Percentiles rank a stretch among this genome's conserved stretches.
Evolutionary conservation across 2,888 invertebrate genomes (phyloP).

Genomic region (Tetanocera ferruginea): DNA sequence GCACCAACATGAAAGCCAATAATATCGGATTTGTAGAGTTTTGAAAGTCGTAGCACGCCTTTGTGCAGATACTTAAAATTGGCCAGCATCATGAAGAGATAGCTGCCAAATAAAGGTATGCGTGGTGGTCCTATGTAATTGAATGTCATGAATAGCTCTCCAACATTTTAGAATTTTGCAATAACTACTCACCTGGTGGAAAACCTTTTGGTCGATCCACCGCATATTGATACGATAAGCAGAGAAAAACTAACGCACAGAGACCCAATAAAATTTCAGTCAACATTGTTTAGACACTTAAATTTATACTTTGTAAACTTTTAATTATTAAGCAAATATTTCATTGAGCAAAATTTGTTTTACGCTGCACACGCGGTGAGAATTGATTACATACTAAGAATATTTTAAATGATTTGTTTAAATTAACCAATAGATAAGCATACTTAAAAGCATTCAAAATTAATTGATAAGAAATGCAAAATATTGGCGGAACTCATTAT

Average conservation of each 20-base stretch:
- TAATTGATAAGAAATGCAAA: too few species aligned
- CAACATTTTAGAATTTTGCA: background rate
- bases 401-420: too few species aligned
- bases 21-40: constrained; percentile 74
- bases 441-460: too few species aligned
- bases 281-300: constrained; percentile 55
- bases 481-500: too few species aligned
- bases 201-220: constrained; percentile 71
- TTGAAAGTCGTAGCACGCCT: constrained; percentile 71
- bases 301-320: too few species aligned
- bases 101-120: constrained; percentile 76
- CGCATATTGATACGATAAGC: constrained; percentile 67
- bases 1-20: constrained; percentile 74
- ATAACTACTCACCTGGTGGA: constrained; percentile 73
- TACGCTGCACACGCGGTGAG: too few species aligned
- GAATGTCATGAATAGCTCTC: background rate
- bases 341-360: too few species aligned
- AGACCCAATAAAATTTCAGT: constrained; percentile 64
- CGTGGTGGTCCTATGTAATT: constrained; percentile 73
- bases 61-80: constrained; percentile 72
- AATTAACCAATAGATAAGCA: too few species aligned
- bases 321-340: too few species aligned
- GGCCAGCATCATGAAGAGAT: constrained; percentile 73
- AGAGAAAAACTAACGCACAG: constrained; percentile 65
- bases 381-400: too few species aligned